Evolutionary conservation across 2,888 invertebrate genomes (phyloP).

Genomic region (Pachycephus smyrnensis): DNA sequence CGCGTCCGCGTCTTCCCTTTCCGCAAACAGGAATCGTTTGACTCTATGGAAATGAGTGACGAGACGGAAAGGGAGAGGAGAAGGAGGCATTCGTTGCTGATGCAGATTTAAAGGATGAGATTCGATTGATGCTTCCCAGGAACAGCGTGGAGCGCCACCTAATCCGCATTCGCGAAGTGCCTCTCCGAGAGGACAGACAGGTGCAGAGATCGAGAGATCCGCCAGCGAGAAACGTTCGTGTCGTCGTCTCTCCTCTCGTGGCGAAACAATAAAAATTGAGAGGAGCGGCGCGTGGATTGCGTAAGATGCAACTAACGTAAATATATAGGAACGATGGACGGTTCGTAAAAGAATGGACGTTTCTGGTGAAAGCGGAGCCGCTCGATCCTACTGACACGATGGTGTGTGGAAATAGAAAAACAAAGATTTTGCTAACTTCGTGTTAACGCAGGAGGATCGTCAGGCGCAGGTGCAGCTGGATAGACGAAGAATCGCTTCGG

Average conservation of each 20-base stretch:
- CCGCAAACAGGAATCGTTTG: not conserved
- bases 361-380: not conserved
- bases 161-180: constrained; percentile 45
- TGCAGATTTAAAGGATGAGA: not conserved
- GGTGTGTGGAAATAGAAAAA: constrained; percentile 33
- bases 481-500: constrained; percentile 9
- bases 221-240: constrained; percentile 25
- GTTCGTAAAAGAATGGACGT: not conserved
- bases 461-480: constrained; percentile 40
- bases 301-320: no score
- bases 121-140: constrained; percentile 28
- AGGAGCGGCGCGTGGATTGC: not conserved
- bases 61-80: not conserved
- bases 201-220: constrained; percentile 42
- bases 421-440: constrained; percentile 60
- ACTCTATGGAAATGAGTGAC: not conserved
- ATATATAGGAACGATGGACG: no score
- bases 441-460: constrained; percentile 52
- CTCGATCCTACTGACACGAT: not conserved
- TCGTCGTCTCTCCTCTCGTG: not conserved
- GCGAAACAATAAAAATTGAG: not conserved
- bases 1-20: no score
- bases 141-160: constrained; percentile 59
- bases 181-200: constrained; percentile 52
- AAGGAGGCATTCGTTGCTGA: not conserved